Evolutionary conservation across 2,797 vertebrate species (phyloP).

Genomic region (Lithobates sylvaticus): DNA sequence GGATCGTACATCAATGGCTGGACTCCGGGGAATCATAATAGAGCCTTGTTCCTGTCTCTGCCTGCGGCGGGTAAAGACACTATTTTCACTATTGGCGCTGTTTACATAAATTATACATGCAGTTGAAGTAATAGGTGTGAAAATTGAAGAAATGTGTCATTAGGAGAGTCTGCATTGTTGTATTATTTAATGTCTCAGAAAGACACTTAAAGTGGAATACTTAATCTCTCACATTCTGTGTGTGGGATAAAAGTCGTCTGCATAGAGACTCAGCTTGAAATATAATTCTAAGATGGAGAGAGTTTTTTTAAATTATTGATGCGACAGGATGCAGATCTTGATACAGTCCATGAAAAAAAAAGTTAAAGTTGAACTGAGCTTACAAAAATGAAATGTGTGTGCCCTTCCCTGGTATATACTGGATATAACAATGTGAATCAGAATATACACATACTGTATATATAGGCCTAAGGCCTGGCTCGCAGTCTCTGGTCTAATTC

Average conservation of each 20-base stretch:
- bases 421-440: no score
- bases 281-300: no score
- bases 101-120: not conserved
- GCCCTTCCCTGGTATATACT: no score
- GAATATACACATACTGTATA: no score
- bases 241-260: not conserved
- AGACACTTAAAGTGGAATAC: constrained; percentile 16
- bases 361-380: no score
- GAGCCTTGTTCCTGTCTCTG: not conserved
- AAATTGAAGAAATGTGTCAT: constrained; percentile 19
- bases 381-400: no score
- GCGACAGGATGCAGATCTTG: not conserved
- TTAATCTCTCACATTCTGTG: not conserved
- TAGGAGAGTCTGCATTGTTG: constrained; percentile 1
- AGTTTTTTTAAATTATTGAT: not conserved
- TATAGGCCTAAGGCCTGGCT: no score
- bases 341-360: not conserved
- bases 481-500: no score
- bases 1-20: not conserved
- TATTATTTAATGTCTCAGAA: constrained; percentile 30
- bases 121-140: constrained; percentile 17
- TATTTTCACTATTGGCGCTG: constrained; percentile 3
- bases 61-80: not conserved
- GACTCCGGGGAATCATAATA: not conserved
- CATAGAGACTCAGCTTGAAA: not conserved